These are phyloP conservation scores for Oikopleura albicans DNA, from an alignment of 23 tunicate genomes.

Conservation along the genomic window DNA sequence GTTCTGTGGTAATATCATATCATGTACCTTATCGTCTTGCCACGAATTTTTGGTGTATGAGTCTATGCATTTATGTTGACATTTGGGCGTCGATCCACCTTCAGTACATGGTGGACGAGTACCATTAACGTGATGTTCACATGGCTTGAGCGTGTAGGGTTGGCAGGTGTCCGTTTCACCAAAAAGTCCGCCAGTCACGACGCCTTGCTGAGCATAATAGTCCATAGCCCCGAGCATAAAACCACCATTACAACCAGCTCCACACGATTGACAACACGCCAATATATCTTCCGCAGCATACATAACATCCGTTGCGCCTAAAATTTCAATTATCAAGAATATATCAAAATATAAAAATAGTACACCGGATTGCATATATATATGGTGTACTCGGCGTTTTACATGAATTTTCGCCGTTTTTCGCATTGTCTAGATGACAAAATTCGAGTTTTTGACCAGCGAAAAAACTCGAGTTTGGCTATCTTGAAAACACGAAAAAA, in stretches of 20 bases:
- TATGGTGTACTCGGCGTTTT: no score
- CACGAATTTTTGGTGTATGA: conserved; percentile 34
- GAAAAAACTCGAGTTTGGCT: no score
- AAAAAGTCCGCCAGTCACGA: conserved; percentile 50
- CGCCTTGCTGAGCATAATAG: conserved; percentile 37
- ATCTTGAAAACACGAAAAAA: no score
- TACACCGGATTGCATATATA: no score
- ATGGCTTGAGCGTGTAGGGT: conserved; percentile 18
- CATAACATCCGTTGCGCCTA: neutral
- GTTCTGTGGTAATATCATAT: no score
- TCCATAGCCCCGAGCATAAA: conserved; percentile 39
- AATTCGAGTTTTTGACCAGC: no score
- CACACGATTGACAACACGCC: conserved; percentile 31
- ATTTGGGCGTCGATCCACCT: conserved; percentile 53
- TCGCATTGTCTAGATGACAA: no score
- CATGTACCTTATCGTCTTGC: conserved; percentile 26
- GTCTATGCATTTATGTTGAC: conserved; percentile 25
- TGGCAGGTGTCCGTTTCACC: neutral
- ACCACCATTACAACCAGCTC: conserved; percentile 62
- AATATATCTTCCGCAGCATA: conserved; percentile 59
- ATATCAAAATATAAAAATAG: no score
- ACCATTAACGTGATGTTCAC: conserved; percentile 22
- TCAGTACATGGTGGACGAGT: conserved; percentile 56
- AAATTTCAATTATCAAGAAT: no score
- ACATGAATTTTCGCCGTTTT: no score